phyloP scores from a whole-genome alignment of 2,888 invertebrate species.

The Lymantria monacha region DNA sequence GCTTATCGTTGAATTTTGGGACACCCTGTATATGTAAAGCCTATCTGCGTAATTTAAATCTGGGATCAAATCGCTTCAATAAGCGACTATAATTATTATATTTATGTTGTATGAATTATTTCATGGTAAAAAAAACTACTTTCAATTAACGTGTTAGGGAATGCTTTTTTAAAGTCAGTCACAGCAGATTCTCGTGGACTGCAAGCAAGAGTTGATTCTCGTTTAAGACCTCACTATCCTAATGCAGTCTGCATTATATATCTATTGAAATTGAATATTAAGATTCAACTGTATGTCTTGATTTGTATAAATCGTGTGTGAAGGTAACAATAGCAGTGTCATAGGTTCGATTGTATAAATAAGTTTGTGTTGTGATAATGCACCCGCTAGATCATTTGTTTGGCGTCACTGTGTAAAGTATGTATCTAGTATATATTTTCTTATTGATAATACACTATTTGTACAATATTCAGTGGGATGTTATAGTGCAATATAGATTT shows the following conservation, averaged over 20 bases:
- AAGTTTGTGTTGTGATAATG: conserved; percentile 38
- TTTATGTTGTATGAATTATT: not conserved
- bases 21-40: not conserved
- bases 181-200: no score
- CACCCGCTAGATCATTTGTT: conserved; percentile 53
- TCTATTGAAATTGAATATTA: no score
- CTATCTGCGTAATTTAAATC: not conserved
- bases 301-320: no score
- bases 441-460: conserved; percentile 60
- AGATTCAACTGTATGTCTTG: no score
- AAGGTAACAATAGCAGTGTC: not conserved
- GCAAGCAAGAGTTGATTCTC: no score
- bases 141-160: no score
- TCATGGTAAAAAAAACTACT: no score
- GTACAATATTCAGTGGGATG: conserved; percentile 78
- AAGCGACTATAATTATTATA: not conserved
- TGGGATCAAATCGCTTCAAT: not conserved
- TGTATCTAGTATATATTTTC: conserved; percentile 43
- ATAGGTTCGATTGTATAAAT: not conserved
- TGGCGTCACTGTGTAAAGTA: conserved; percentile 50
- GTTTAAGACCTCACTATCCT: no score
- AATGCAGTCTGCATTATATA: no score
- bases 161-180: no score
- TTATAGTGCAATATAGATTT: conserved; percentile 82
- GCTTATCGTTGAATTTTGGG: no score